Conservation (phyloP, 2,113 vertebrate genomes). For the Eulemur macaco region DNA sequence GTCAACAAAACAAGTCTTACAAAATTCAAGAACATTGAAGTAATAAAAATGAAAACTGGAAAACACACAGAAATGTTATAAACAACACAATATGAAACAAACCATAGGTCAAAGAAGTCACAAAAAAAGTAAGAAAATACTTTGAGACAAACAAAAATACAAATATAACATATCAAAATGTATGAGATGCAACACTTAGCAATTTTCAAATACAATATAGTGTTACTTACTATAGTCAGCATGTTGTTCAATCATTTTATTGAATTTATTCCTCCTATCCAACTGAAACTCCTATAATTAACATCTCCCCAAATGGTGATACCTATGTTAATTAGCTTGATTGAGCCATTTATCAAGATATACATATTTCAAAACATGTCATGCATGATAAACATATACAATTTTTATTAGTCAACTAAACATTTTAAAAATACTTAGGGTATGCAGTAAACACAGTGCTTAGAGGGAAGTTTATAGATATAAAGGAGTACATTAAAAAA, state of each 20-base stretch:
- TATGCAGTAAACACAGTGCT: neutral
- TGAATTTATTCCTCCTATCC: no score
- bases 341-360: neutral
- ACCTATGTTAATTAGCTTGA: neutral
- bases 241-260: no score
- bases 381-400: neutral
- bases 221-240: no score
- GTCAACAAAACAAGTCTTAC: neutral
- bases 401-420: neutral
- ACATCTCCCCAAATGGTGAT: neutral
- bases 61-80: neutral
- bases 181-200: no score
- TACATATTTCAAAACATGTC: neutral
- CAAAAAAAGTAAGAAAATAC: neutral
- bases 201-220: no score
- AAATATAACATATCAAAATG: no score
- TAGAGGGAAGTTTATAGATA: neutral
- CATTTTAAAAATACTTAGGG: neutral
- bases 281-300: no score
- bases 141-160: neutral
- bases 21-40: neutral
- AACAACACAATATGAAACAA: neutral
- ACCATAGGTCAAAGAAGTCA: neutral
- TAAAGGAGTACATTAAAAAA: neutral
- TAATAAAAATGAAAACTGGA: neutral